Percentiles rank a stretch among this genome's conserved stretches.
These are phyloP conservation scores for Acyrthosiphon pisum DNA, from an alignment of 1,140 invertebrate genomes.

Conservation along the genomic window DNA sequence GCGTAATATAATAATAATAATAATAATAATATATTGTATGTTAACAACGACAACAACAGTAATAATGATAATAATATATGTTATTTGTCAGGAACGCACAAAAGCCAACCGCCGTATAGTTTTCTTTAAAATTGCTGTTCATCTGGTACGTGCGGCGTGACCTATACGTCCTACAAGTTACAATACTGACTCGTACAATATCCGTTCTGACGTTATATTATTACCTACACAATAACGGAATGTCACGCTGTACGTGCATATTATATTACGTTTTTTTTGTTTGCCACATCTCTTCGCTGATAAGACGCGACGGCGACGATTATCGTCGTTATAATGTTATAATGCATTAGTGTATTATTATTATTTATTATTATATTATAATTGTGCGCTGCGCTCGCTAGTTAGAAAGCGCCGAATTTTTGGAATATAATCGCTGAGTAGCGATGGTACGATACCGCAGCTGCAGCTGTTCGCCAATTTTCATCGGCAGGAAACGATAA, in stretches of 20 bases:
- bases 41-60: not conserved
- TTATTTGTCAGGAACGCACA: conserved; percentile 6
- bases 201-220: not conserved
- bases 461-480: not conserved
- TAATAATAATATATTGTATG: not conserved
- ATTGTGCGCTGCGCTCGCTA: not conserved
- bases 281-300: not conserved
- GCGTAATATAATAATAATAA: not conserved
- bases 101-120: not conserved
- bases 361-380: not conserved
- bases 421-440: not conserved
- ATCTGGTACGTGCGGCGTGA: not conserved
- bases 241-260: not conserved
- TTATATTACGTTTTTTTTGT: too few relatives aligned
- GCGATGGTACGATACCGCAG: not conserved
- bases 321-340: not conserved
- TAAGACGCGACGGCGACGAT: not conserved
- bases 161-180: too few relatives aligned
- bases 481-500: not conserved
- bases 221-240: not conserved
- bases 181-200: not conserved
- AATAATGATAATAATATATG: not conserved
- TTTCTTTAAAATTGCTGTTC: not conserved
- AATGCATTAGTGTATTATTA: not conserved
- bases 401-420: not conserved